Evolutionary conservation across 2,888 invertebrate species (phyloP).

Genomic region (Rhingia campestris): DNA sequence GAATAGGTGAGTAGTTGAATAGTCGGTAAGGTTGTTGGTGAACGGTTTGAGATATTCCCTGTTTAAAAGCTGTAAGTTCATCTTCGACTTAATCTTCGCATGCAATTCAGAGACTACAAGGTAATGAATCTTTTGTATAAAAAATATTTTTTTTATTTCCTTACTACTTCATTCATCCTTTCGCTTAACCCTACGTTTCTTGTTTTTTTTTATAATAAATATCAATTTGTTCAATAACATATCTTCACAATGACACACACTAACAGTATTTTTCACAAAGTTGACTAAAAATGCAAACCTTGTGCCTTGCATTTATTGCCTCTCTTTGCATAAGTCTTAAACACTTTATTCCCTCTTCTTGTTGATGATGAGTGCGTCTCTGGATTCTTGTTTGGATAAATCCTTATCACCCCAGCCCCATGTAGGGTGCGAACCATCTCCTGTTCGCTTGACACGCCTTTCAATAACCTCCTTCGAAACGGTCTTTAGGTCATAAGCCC

Average conservation of each 20-base stretch:
- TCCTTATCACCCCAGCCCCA: conserved; percentile 93
- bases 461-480: conserved; percentile 88
- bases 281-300: conserved; percentile 31
- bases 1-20: too few relatives aligned
- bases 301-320: conserved; percentile 13
- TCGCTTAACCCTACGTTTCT: conserved; percentile 46
- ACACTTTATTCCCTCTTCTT: conserved; percentile 84
- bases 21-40: too few relatives aligned
- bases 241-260: conserved; percentile 47
- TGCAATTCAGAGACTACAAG: too few relatives aligned
- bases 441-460: conserved; percentile 88
- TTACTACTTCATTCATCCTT: conserved; percentile 44
- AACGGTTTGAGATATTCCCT: too few relatives aligned
- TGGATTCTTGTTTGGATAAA: conserved; percentile 84
- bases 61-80: too few relatives aligned
- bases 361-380: conserved; percentile 84
- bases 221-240: conserved; percentile 49
- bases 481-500: conserved; percentile 93
- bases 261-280: conserved; percentile 23
- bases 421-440: conserved; percentile 88
- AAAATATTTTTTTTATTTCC: conserved; percentile 46
- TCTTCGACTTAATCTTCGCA: too few relatives aligned
- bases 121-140: conserved; percentile 2
- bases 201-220: conserved; percentile 61
- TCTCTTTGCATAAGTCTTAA: conserved; percentile 12